Conservation (phyloP, 2,888 invertebrate species). For the Agrotis ipsilon region DNA sequence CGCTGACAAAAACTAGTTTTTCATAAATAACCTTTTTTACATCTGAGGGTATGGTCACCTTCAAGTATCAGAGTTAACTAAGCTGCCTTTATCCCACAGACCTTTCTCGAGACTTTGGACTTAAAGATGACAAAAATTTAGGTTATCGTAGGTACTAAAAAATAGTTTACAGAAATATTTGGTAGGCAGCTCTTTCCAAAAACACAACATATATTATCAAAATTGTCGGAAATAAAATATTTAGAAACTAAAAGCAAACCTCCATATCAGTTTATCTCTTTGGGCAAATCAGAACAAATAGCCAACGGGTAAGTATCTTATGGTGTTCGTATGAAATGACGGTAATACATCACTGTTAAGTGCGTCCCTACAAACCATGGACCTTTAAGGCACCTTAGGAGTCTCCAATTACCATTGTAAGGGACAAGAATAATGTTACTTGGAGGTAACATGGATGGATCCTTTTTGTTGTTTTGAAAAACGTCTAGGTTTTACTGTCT, state of each 20-base stretch:
- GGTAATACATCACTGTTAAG: slow-evolving; percentile 49
- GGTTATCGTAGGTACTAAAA: background rate
- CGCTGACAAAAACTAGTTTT: too few relatives aligned
- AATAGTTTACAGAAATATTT: background rate
- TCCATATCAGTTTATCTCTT: slow-evolving; percentile 47
- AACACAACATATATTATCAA: background rate
- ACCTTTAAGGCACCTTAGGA: slow-evolving; percentile 30
- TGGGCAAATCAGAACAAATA: slow-evolving; percentile 51
- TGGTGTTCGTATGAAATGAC: slow-evolving; percentile 53
- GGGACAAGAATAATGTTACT: slow-evolving; percentile 35
- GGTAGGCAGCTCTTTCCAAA: too few relatives aligned
- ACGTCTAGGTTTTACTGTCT: background rate
- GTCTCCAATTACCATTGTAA: slow-evolving; percentile 39
- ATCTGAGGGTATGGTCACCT: too few relatives aligned
- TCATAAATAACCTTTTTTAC: too few relatives aligned
- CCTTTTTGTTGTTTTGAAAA: background rate
- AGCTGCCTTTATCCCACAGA: too few relatives aligned
- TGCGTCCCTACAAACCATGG: slow-evolving; percentile 29
- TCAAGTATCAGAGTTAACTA: too few relatives aligned
- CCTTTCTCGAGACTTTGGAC: too few relatives aligned
- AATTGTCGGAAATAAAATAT: background rate
- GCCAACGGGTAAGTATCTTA: slow-evolving; percentile 48
- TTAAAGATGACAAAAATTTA: too few relatives aligned
- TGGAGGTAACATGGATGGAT: background rate
- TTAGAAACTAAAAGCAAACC: slow-evolving; percentile 36